phyloP scores from a whole-genome alignment of 1,140 invertebrate species.

The Heliconius eleuchia region DNA sequence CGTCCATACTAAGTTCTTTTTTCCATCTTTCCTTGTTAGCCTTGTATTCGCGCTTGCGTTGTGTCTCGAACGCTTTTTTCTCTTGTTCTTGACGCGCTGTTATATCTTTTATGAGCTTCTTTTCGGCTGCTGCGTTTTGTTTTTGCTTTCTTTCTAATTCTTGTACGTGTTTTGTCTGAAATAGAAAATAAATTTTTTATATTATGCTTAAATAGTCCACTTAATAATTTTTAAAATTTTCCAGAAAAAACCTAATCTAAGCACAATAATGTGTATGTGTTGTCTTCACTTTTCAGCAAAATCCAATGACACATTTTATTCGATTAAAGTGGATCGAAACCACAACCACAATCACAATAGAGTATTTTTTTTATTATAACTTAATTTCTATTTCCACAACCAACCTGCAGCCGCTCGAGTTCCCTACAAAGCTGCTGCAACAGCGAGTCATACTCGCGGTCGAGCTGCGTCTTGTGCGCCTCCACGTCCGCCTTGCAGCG shows the following conservation, averaged over 20 bases:
- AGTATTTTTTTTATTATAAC: no score
- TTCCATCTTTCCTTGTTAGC: constrained; percentile 98
- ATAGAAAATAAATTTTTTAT: background rate
- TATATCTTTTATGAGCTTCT: constrained; percentile 97
- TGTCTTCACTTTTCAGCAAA: no score
- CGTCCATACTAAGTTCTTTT: constrained; percentile 94
- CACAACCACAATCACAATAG: no score
- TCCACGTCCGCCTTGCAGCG: constrained; percentile 98
- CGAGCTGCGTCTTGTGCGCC: constrained; percentile 95
- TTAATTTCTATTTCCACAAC: background rate
- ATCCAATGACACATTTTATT: no score
- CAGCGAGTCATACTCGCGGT: constrained; percentile 97
- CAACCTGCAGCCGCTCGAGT: constrained; percentile 92
- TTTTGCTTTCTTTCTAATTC: constrained; percentile 95
- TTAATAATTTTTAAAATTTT: no score
- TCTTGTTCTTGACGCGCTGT: constrained; percentile 94
- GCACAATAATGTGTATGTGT: no score
- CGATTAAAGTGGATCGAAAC: no score
- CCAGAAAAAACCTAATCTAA: no score
- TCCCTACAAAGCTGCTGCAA: constrained; percentile 95
- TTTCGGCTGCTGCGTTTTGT: constrained; percentile 93
- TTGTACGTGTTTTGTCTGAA: constrained; percentile 90
- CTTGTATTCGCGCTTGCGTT: constrained; percentile 99
- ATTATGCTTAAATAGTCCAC: background rate
- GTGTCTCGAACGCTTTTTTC: constrained; percentile 90